These are phyloP conservation scores for Ophiodon elongatus DNA, from an alignment of 2,113 vertebrate species.

Conservation along the genomic window DNA sequence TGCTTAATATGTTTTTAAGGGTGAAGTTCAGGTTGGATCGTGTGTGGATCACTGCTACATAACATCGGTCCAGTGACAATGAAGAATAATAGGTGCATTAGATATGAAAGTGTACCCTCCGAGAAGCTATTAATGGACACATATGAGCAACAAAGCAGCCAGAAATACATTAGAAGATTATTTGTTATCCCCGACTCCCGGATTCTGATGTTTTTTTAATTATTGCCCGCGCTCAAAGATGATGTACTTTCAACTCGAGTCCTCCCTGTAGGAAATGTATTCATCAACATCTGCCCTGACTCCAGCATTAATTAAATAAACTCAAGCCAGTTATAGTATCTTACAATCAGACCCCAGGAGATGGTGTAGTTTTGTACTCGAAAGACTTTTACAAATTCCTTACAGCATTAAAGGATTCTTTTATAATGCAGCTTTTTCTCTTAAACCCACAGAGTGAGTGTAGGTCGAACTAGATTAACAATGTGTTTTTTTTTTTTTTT, in stretches of 20 bases:
- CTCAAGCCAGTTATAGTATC: constrained; percentile 51
- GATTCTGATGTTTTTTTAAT: constrained; percentile 73
- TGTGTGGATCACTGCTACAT: not conserved
- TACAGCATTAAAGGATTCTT: constrained; percentile 22
- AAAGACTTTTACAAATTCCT: constrained; percentile 18
- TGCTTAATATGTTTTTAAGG: not conserved
- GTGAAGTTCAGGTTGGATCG: not conserved
- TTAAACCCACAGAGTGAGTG: not conserved
- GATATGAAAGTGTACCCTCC: constrained; percentile 29
- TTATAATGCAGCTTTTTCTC: constrained; percentile 9
- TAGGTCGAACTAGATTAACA: constrained; percentile 18
- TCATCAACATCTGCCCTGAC: constrained; percentile 70
- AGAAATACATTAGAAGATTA: constrained; percentile 55
- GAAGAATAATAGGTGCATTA: constrained; percentile 10
- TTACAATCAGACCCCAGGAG: constrained; percentile 61
- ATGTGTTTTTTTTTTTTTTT: not conserved
- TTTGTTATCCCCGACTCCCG: constrained; percentile 46
- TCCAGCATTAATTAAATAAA: constrained; percentile 68
- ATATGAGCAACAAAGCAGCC: constrained; percentile 41
- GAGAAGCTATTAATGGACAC: constrained; percentile 38
- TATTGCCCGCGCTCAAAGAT: constrained; percentile 52
- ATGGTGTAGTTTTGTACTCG: constrained; percentile 33
- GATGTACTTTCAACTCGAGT: constrained; percentile 54
- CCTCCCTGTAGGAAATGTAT: constrained; percentile 62
- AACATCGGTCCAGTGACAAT: constrained; percentile 6